Evolutionary conservation across 2,888 invertebrate genomes (phyloP), one percentile per base, ranked within the genome.

Genomic region (Sarcophaga rosellei): DNA sequence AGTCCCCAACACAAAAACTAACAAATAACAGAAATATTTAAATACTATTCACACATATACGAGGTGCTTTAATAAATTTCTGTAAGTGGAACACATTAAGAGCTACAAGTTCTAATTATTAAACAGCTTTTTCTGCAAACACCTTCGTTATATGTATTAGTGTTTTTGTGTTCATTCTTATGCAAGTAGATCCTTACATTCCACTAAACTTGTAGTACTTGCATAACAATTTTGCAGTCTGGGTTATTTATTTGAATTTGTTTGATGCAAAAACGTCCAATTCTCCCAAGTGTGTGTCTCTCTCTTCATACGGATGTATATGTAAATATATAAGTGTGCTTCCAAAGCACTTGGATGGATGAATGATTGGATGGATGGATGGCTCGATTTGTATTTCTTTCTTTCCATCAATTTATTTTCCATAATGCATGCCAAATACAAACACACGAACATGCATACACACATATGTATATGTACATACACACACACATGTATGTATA

Each of bases 331-430:
- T n/a, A n/a, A 69, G 68, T 69, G 62, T 53, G 53, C 17, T 53
- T 17, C 17, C 17, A 53, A 53, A 53, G 53, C 12, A 53, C 53
- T 35, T 35, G 17, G 17, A 53, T 53, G 53, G 53, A 53, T 53
- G 53, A 53, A 53, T 53, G 17, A 10, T 17, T 53, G 53, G 53
- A 53, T 53, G 53, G 17, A 53, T 53, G 5, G 53, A 53, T 53
- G 53, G 53, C 53, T 15, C 15, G 53, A 53, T 53, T 15, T 15
- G 17, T 53, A 17, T 53, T 53, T 44, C 25, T 44, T 76, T 57
- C 57, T 35, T 57, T 35, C 17, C 62, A 63, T 70, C 70, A 70
- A 72, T 81, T 61, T 66, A 80, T 66, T 66, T 80, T 73, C 63
- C 65, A 59, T 73, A 73, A 73, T 63, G 25, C 66, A 80, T 73